Base-by-base conservation (phyloP, 2,888 invertebrate genomes). In the Andrena bicolor region DNA sequence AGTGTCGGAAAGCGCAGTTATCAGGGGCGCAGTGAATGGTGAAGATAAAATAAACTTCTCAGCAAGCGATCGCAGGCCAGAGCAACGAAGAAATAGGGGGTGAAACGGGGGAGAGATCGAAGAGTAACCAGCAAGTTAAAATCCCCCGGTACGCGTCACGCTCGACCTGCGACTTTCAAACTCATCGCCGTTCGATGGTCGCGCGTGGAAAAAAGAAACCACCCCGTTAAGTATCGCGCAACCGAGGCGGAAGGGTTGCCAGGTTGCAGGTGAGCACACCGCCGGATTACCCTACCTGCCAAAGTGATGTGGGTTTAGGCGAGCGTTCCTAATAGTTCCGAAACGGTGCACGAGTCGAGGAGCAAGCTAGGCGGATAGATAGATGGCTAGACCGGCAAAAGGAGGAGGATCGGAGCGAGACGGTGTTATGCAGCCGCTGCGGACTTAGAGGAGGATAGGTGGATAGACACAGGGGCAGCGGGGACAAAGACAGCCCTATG, bases 301-400 rank as follows among this genome's bases (percentile, higher is more conserved):
- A 84, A 86, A 88, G 86, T 82, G 84, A 83, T 83, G 83, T 86
- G 87, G 88, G 85, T 89, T 90, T 87, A 88, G 88, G 87, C 87
- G 86, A 83, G 85, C 88, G 86, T 86, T 89, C 88, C 91, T 92
- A 93, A 93, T 92, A 93, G 92, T 92, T 93, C 89, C 84, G 89
- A 89, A 91, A 89, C 90, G 89, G 88, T 91, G 90, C 89, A 90
- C 85, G 85, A 83, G 81, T 81, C 81, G 86, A 86, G 87, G 80
- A 83, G 86, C 81, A 83, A 83, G 88, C 80, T 81, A 80, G 87
- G 63, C 83, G 76, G 80, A 80, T 84, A 83, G 84, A 86, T 80
- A 73, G 72, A 76, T 60, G 76, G 75, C 65, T 76, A 72, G 82
- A 83, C 76, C 58, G 72, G 68, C 32, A n/a, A 71, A 68, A 71